Conservation (phyloP, 2,113 vertebrate species). For the Felis catus region DNA sequence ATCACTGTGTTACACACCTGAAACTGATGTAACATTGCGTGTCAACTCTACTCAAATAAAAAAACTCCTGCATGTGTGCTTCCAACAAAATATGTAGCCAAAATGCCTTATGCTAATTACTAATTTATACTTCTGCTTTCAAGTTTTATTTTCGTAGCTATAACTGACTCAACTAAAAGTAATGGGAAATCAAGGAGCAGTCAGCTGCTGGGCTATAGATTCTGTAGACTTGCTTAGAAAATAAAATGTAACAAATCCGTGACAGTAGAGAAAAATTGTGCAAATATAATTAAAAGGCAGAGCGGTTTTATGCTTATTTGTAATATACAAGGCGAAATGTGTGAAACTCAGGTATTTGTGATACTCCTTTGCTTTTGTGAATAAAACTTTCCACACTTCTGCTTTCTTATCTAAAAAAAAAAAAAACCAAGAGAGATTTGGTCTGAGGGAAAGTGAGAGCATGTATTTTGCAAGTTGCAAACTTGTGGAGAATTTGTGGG, state of each 20-base stretch:
- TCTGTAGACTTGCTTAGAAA: background rate
- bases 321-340: background rate
- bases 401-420: background rate
- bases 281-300: background rate
- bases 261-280: background rate
- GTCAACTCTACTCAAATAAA: background rate
- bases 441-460: background rate
- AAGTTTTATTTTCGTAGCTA: background rate
- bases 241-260: background rate
- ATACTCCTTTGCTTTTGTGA: background rate
- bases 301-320: background rate
- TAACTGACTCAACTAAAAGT: background rate
- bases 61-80: background rate
- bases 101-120: background rate
- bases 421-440: background rate
- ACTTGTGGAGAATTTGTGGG: slow-evolving; percentile 65
- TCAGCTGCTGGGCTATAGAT: background rate
- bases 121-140: background rate
- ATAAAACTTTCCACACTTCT: background rate
- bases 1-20: background rate
- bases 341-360: background rate
- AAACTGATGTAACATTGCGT: background rate
- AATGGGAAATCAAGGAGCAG: background rate
- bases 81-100: background rate
- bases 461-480: slow-evolving; percentile 53